Evolutionary conservation across 2,113 vertebrate genomes (phyloP).

Genomic region (Cyprinodon variegatus): DNA sequence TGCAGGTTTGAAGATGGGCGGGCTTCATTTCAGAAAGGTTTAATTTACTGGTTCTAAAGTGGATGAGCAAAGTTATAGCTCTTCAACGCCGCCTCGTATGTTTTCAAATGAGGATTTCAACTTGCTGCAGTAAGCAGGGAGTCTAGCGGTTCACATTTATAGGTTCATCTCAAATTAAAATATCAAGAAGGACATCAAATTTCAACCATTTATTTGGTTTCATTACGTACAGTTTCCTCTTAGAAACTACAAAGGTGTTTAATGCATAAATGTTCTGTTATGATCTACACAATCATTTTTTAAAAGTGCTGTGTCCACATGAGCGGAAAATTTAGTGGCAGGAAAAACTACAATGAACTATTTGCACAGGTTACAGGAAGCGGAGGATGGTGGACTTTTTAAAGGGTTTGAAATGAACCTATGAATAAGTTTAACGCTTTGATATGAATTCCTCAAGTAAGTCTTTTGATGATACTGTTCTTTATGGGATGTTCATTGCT

Average conservation of each 20-base stretch:
- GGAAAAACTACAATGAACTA: neutral
- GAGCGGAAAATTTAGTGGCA: neutral
- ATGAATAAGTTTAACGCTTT: neutral
- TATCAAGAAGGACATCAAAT: neutral
- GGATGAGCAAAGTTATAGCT: constrained; percentile 73
- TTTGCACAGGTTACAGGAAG: neutral
- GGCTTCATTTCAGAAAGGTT: constrained; percentile 63
- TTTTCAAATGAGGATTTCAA: neutral
- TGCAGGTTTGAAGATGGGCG: constrained; percentile 66
- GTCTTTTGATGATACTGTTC: neutral
- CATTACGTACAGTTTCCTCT: neutral
- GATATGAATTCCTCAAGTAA: neutral
- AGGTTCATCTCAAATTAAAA: neutral
- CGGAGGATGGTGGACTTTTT: too few species aligned
- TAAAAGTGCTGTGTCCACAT: neutral
- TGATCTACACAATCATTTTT: neutral
- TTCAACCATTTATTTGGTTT: neutral
- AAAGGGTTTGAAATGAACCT: neutral
- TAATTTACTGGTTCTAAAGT: constrained; percentile 74
- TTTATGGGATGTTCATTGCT: neutral
- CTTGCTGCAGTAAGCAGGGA: neutral
- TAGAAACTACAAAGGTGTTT: neutral
- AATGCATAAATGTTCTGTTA: neutral
- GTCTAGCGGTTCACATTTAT: neutral
- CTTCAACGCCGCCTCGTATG: neutral